A percentile compares a stretch with the other conserved stretches of the same genome.
Conservation (phyloP, 2,888 invertebrate species). For the Mamestra brassicae region DNA sequence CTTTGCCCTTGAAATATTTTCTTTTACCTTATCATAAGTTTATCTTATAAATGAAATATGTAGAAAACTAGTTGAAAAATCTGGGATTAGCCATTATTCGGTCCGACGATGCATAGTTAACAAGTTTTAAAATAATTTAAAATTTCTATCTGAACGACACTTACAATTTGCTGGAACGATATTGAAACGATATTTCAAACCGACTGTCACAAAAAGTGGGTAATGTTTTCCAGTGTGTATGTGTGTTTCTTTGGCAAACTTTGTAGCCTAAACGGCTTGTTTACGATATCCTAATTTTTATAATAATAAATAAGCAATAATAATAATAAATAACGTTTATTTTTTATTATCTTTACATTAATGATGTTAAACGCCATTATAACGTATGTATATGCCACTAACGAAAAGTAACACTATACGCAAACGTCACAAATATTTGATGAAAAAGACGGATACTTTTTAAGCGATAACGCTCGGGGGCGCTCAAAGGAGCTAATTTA, state of each 20-base stretch:
- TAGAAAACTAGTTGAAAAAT: conserved; percentile 24
- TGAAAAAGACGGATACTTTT: too few species aligned
- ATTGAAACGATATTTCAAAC: conserved; percentile 26
- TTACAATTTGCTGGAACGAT: conserved; percentile 32
- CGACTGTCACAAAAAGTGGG: not conserved
- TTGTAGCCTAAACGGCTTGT: too few species aligned
- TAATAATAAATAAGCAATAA: too few species aligned
- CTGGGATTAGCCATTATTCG: conserved; percentile 43
- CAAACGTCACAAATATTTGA: too few species aligned
- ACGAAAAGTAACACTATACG: too few species aligned
- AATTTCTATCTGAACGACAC: conserved; percentile 29
- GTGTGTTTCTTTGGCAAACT: not conserved
- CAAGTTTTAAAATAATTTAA: conserved; percentile 56
- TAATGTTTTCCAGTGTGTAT: not conserved
- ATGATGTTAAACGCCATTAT: too few species aligned
- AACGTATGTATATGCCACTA: too few species aligned
- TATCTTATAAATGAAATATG: not conserved
- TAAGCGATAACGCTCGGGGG: too few species aligned
- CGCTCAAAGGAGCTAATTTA: too few species aligned
- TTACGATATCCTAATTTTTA: too few species aligned
- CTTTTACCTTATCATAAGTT: not conserved
- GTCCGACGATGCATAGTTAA: conserved; percentile 52
- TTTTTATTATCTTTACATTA: too few species aligned
- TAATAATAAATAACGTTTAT: too few species aligned
- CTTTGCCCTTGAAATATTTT: not conserved